These are phyloP conservation scores for Chelonia mydas DNA, from an alignment of 2,797 vertebrate genomes.

Conservation along the genomic window DNA sequence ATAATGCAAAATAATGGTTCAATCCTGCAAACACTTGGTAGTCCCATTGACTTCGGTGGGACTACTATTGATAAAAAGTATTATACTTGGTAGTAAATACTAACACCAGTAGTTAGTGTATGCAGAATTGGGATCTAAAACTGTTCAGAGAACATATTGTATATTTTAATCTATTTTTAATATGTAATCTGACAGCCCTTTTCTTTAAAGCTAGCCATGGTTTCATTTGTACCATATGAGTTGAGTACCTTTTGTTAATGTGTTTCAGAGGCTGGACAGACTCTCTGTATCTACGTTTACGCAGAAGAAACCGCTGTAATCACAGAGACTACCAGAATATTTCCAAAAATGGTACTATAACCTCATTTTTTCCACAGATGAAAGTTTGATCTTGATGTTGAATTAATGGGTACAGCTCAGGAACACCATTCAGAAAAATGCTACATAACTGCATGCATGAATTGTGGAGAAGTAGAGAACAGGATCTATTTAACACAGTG, in stretches of 20 bases:
- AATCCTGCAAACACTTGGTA: neutral
- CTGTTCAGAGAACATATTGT: neutral
- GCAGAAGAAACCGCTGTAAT: constrained; percentile 82
- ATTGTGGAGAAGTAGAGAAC: neutral
- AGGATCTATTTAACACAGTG: neutral
- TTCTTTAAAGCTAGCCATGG: neutral
- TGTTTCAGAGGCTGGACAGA: constrained; percentile 80
- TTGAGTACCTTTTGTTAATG: constrained; percentile 11
- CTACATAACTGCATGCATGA: neutral
- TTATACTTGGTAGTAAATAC: neutral
- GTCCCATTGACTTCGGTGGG: neutral
- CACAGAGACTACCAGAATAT: constrained; percentile 85
- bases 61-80: neutral
- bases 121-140: neutral
- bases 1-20: neutral
- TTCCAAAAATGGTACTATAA: constrained; percentile 80
- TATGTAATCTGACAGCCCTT: neutral
- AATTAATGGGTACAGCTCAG: neutral
- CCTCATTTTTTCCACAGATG: neutral
- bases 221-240: neutral
- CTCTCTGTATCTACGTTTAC: constrained; percentile 80
- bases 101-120: neutral
- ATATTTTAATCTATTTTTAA: neutral
- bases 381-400: neutral
- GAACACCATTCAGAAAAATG: neutral